Evolutionary conservation across 2,888 invertebrate genomes (phyloP).

Genomic region (Mesorhabditis belari): DNA sequence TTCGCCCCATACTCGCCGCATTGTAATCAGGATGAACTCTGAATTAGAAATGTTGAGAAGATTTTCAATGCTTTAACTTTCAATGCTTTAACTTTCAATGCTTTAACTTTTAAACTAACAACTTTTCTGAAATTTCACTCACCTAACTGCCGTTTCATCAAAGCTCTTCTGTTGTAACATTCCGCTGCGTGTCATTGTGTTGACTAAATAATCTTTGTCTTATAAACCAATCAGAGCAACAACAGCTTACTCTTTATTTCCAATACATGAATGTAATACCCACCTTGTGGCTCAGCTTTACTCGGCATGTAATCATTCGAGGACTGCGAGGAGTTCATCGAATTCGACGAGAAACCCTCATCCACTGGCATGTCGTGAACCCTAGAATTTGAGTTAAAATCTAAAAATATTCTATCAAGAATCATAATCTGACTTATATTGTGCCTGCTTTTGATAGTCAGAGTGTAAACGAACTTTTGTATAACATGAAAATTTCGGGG

Average conservation of each 20-base stretch:
- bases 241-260: no score
- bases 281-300: no score
- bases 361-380: not conserved
- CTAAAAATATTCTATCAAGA: no score
- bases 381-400: not conserved
- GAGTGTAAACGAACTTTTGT: not conserved
- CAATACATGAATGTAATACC: no score
- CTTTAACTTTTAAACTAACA: not conserved
- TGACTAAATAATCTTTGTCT: no score
- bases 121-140: not conserved
- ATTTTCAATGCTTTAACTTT: no score
- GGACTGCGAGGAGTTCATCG: not conserved
- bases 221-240: no score
- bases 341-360: not conserved
- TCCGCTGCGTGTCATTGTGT: not conserved
- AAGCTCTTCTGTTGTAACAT: not conserved
- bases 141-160: not conserved
- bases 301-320: not conserved
- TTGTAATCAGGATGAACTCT: not conserved
- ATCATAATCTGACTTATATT: no score
- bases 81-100: no score
- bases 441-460: no score
- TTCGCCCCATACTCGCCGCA: not conserved
- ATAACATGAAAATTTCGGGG: not conserved
- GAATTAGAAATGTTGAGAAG: no score